A percentile compares a stretch with the other conserved stretches of the same genome.
Conservation (phyloP, 2,888 invertebrate species). For the Elysia crispata region DNA sequence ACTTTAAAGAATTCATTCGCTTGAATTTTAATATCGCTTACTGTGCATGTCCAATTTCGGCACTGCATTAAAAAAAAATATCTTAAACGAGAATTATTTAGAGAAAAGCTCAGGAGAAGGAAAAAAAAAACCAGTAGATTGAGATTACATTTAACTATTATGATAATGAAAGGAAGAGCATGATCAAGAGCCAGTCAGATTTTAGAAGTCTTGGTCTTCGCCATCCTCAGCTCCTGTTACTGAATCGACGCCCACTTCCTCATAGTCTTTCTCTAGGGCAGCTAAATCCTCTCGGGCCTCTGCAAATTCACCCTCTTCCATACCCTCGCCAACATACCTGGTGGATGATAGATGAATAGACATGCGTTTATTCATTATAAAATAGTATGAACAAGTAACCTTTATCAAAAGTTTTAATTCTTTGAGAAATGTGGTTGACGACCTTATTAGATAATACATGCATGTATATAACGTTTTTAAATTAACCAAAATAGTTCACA, state of each 20-base stretch:
- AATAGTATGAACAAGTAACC: no score
- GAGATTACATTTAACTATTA: no score
- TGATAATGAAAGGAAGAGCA: neutral
- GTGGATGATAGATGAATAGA: neutral
- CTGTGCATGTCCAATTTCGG: no score
- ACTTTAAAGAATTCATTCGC: no score
- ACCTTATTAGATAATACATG: neutral
- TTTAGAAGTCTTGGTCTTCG: conserved; percentile 35
- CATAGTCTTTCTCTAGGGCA: conserved; percentile 40
- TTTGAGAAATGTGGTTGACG: no score
- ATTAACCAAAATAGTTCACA: neutral
- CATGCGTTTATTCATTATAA: neutral
- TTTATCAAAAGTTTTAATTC: no score
- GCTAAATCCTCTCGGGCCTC: conserved; percentile 36
- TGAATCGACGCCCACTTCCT: conserved; percentile 39
- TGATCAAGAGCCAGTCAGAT: neutral
- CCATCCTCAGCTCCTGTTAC: conserved; percentile 19
- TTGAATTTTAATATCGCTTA: no score
- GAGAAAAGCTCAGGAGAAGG: no score
- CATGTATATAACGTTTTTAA: neutral
- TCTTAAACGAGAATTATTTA: no score
- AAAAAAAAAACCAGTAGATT: neutral
- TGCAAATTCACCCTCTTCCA: conserved; percentile 46
- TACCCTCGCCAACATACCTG: conserved; percentile 44
- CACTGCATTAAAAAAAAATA: no score